These are phyloP conservation scores for Caenorhabditis auriculariae DNA, from an alignment of 2,888 invertebrate genomes.

Conservation along the genomic window DNA sequence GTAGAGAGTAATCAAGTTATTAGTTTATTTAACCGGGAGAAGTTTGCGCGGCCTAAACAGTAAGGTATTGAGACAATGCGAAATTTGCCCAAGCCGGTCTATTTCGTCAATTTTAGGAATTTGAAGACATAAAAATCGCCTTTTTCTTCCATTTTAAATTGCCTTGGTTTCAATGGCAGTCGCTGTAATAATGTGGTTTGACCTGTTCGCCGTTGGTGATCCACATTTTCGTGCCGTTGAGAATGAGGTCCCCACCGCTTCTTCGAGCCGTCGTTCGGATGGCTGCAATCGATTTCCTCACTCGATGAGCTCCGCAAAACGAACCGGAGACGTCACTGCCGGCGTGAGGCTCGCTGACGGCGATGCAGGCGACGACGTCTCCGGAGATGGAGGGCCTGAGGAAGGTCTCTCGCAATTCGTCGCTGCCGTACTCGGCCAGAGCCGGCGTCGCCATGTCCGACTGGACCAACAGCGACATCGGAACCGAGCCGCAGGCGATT, in stretches of 20 bases:
- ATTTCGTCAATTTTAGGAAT: no score
- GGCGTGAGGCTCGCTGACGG: conserved; percentile 68
- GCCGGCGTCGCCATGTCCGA: conserved; percentile 70
- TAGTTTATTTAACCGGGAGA: no score
- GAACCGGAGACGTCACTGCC: conserved; percentile 69
- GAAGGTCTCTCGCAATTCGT: conserved; percentile 67
- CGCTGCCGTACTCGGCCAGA: conserved; percentile 64
- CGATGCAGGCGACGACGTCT: conserved; percentile 68
- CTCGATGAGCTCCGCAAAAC: no score
- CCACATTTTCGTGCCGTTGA: conserved; percentile 71
- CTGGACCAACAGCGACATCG: conserved; percentile 69
- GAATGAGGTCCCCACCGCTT: conserved; percentile 67
- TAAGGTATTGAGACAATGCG: no score
- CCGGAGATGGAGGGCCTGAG: conserved; percentile 67
- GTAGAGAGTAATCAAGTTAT: no score
- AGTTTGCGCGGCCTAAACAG: no score
- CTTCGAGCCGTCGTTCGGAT: conserved; percentile 67
- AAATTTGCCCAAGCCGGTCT: no score
- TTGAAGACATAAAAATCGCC: no score
- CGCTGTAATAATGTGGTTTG: no score
- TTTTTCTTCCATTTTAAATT: no score
- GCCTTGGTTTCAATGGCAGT: no score
- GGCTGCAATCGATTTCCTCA: conserved; percentile 58
- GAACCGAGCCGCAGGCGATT: conserved; percentile 68
- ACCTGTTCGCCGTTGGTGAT: conserved; percentile 67